phyloP scores from a whole-genome alignment of 1,140 invertebrate species.

The Rhagoletis zephyria region DNA sequence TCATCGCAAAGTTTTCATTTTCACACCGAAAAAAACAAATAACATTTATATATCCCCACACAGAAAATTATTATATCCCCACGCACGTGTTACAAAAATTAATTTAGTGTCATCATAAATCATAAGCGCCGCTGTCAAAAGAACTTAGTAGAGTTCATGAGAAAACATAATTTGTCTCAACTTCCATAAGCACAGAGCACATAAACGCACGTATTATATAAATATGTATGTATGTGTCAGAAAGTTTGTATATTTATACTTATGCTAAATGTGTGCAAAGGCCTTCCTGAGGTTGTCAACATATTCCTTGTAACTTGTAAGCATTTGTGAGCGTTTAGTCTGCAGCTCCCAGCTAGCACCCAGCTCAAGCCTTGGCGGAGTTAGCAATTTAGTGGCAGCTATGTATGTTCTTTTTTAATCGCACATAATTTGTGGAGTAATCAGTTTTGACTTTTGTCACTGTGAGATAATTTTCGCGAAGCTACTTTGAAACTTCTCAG shows the following conservation, averaged over 20 bases:
- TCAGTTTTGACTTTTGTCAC: neutral
- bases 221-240: neutral
- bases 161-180: neutral
- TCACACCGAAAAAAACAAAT: neutral
- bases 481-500: neutral
- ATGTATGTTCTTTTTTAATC: neutral
- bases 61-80: neutral
- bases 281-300: neutral
- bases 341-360: neutral
- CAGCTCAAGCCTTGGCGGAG: neutral
- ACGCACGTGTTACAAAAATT: neutral
- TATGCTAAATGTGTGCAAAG: neutral
- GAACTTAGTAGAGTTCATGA: neutral
- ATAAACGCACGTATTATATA: neutral
- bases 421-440: neutral
- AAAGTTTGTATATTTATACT: neutral
- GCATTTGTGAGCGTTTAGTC: too few relatives aligned
- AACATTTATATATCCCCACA: neutral
- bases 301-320: too few relatives aligned
- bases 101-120: conserved; percentile 5
- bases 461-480: neutral
- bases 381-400: neutral
- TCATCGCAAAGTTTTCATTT: neutral
- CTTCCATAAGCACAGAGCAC: too few relatives aligned
- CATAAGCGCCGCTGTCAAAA: neutral